Percentiles rank a stretch among this genome's conserved stretches.
Evolutionary conservation across 35 echinoderm and acorn worm genomes (phyloP).

Genomic region (Anneissia japonica): DNA sequence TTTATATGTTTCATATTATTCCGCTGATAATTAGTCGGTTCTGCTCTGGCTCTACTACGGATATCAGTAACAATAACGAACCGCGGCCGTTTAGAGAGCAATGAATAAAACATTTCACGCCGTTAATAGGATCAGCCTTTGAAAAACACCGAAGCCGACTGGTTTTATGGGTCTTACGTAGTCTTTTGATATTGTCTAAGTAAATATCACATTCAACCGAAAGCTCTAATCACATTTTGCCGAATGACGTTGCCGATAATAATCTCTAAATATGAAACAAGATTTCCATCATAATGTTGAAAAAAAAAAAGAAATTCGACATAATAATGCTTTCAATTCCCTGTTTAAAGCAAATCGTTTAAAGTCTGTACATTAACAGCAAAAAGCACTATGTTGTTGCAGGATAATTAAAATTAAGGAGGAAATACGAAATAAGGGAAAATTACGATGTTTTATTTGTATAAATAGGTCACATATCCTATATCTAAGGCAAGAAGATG

Average conservation of each 20-base stretch:
- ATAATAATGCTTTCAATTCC: too few relatives aligned
- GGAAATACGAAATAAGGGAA: too few relatives aligned
- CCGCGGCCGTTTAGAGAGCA: not conserved
- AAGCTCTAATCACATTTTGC: not conserved
- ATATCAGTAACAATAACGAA: not conserved
- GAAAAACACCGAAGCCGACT: not conserved
- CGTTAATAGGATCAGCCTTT: slow-evolving; percentile 1
- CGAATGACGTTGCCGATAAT: not conserved
- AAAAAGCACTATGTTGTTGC: too few relatives aligned
- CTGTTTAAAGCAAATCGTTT: too few relatives aligned
- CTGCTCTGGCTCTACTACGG: not conserved
- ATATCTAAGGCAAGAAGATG: too few relatives aligned
- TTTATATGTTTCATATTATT: not conserved
- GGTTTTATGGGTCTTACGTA: not conserved
- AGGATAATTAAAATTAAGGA: too few relatives aligned
- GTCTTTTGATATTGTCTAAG: not conserved
- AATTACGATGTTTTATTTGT: too few relatives aligned
- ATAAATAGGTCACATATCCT: too few relatives aligned
- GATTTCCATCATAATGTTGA: too few relatives aligned
- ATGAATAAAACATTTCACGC: not conserved
- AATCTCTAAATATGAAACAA: not conserved
- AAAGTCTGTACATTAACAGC: too few relatives aligned
- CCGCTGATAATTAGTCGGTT: not conserved
- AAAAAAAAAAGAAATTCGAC: too few relatives aligned
- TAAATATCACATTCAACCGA: not conserved